These are phyloP conservation scores for Drosophila paracracens DNA, from an alignment of 2,888 invertebrate genomes.

Conservation along the genomic window DNA sequence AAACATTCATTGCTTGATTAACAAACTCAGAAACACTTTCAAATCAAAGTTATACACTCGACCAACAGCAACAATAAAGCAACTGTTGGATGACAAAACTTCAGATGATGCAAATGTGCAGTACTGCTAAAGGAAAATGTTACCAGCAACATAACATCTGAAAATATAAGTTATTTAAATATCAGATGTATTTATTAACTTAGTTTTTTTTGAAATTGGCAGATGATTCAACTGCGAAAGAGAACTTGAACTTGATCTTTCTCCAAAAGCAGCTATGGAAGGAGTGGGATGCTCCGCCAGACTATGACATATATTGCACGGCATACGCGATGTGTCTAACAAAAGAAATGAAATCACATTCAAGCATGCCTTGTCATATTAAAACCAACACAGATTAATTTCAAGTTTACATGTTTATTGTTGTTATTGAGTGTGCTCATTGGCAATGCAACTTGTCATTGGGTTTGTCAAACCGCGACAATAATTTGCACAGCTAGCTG, in stretches of 20 bases:
- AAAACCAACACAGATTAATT: not conserved
- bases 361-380: not conserved
- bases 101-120: constrained; percentile 2
- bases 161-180: no score
- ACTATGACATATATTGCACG: not conserved
- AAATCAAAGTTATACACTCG: not conserved
- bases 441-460: constrained; percentile 82
- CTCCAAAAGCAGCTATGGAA: not conserved
- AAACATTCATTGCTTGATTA: not conserved
- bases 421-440: constrained; percentile 22
- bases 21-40: not conserved
- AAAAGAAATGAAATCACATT: not conserved
- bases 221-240: not conserved
- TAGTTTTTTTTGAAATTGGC: not conserved
- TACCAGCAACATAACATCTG: constrained; percentile 7
- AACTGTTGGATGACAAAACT: not conserved
- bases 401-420: constrained; percentile 64
- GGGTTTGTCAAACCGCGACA: constrained; percentile 84
- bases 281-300: not conserved
- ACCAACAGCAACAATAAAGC: not conserved
- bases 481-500: constrained; percentile 75
- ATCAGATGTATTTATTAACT: not conserved
- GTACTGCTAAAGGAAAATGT: constrained; percentile 19
- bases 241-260: not conserved
- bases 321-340: no score